These are phyloP conservation scores for Nemurella pictetii DNA, from an alignment of 2,888 invertebrate species.

Conservation along the genomic window DNA sequence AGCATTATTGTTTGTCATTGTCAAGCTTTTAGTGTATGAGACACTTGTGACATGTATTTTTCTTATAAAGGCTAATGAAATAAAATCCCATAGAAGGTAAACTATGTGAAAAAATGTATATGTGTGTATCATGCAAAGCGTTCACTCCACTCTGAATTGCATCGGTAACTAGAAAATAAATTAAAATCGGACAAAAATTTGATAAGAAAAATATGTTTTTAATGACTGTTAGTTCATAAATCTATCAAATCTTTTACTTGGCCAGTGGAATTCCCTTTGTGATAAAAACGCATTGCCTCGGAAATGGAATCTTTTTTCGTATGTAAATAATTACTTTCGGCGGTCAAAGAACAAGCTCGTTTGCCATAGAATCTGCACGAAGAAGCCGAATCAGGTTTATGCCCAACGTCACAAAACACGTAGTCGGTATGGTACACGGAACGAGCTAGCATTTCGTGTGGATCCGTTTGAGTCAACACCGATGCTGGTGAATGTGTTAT, in stretches of 20 bases:
- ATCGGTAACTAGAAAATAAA: neutral
- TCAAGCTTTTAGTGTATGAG: neutral
- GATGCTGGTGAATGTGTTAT: neutral
- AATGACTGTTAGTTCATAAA: no score
- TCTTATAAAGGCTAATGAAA: neutral
- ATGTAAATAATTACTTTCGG: neutral
- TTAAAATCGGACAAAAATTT: neutral
- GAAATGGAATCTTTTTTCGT: neutral
- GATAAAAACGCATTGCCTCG: neutral
- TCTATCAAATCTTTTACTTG: no score
- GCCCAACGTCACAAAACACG: neutral
- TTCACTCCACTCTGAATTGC: neutral
- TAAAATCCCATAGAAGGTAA: neutral
- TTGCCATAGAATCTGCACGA: neutral
- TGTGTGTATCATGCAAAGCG: neutral
- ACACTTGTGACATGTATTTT: neutral
- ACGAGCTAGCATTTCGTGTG: no score
- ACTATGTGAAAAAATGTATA: neutral
- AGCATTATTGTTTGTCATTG: neutral
- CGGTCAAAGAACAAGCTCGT: neutral
- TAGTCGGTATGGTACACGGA: no score
- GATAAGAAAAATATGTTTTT: no score
- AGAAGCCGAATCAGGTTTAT: neutral
- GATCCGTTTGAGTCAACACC: neutral
- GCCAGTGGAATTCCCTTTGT: neutral